A percentile compares a stretch with the other conserved stretches of the same genome.
These are phyloP conservation scores for Dinocampus coccinellae DNA, from an alignment of 2,888 invertebrate species.

Conservation along the genomic window DNA sequence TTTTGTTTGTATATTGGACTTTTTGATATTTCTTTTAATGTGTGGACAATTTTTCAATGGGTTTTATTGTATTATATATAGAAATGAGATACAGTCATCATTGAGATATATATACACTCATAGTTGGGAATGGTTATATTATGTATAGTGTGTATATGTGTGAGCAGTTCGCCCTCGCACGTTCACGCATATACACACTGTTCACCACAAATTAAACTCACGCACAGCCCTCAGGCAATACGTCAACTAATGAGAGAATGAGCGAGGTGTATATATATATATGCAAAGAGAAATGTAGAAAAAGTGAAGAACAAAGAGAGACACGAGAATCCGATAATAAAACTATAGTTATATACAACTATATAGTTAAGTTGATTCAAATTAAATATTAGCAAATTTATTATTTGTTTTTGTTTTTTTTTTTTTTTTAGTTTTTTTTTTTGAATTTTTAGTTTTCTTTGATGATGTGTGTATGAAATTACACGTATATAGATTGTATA, in stretches of 20 bases:
- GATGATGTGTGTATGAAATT: no score
- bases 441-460: no score
- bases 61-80: no score
- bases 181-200: constrained; percentile 60
- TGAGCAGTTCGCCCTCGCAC: constrained; percentile 36
- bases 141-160: constrained; percentile 15
- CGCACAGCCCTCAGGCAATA: constrained; percentile 62
- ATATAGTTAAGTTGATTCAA: neutral
- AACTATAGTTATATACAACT: neutral
- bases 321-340: neutral
- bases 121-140: no score
- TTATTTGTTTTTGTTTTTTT: no score
- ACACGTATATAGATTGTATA: no score
- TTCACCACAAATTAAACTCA: constrained; percentile 66
- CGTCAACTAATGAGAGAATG: constrained; percentile 66
- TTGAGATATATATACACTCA: no score
- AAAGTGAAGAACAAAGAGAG: neutral
- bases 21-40: no score
- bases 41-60: no score
- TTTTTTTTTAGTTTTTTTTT: no score
- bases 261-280: constrained; percentile 52
- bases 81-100: no score
- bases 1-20: no score
- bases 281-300: constrained; percentile 43
- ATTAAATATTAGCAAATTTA: neutral